Base-by-base conservation (phyloP, 2,888 invertebrate species). In the Pogonocherus hispidulus region DNA sequence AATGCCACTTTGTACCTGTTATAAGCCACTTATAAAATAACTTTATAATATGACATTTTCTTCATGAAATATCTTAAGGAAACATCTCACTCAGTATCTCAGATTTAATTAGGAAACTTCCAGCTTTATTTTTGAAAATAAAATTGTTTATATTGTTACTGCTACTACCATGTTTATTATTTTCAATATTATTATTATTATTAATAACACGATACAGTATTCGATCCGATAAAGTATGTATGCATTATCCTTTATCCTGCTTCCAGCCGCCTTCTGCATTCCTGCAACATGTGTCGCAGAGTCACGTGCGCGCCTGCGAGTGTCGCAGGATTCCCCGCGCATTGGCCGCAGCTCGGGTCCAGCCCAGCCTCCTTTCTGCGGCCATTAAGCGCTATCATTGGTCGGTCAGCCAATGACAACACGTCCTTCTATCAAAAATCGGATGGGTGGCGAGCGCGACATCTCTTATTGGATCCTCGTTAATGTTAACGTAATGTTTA, bases 371-470 rank as follows among this genome's bases (percentile, higher is more conserved):
- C 81, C 81, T 73, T 77, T 76, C 77, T 79, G 83, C 83, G 81
- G 83, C 83, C 83, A 83, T 84, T 83, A 84, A 84, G 72, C 82
- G 81, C 81, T 82, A 82, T 82, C 80, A 78, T 78, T 54, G 73
- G 69, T 51, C 72, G 74, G 66, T 66, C 76, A 74, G 76, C 84
- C 84, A 84, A 84, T 83, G 74, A 63, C 66, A 51, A 37, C 20
- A 63, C 16, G 16, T 41, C 32, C 55, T 67, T 18, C 70, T 75
- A 76, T 76, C 77, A 75, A 69, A 69, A 73, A 70, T 69, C 69
- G 22, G 56, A 56, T 70, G 63, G 72, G 73, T 75, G 75, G 75
- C 44, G 60, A 63, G 56, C 16, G 67, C 63, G 72, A 62, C 60
- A 60, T 52, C 14, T 60, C 60, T 22, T 54, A 59, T 66, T 60